phyloP scores from a whole-genome alignment of 2,888 invertebrate genomes.

The Agriopis leucophaearia region DNA sequence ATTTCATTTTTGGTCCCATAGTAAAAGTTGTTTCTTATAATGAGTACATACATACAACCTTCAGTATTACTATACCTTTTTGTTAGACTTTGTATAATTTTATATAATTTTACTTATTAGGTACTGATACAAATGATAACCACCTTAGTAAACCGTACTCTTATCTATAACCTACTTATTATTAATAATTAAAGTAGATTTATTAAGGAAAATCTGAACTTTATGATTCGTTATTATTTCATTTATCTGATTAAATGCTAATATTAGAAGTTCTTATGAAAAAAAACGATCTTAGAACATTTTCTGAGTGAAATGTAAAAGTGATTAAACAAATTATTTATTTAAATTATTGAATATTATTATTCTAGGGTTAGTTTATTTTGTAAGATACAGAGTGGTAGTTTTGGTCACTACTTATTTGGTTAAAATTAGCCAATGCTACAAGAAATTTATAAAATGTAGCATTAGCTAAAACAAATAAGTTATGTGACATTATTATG shows the following conservation, averaged over 20 bases:
- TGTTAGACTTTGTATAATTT: no score
- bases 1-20: no score
- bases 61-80: no score
- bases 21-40: no score
- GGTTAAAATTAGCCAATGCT: constrained; percentile 31
- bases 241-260: neutral
- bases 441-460: constrained; percentile 7
- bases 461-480: constrained; percentile 48
- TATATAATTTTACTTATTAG: neutral
- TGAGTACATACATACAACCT: no score
- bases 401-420: constrained; percentile 57
- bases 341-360: constrained; percentile 58
- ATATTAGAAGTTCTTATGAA: neutral
- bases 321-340: constrained; percentile 57
- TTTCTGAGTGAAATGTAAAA: constrained; percentile 54
- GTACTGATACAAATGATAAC: neutral
- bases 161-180: neutral
- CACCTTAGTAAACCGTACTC: neutral
- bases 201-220: neutral
- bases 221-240: constrained; percentile 7
- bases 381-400: constrained; percentile 56
- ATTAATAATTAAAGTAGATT: neutral
- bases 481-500: constrained; percentile 48
- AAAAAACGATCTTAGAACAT: constrained; percentile 31
- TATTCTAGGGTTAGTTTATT: constrained; percentile 46